A percentile compares a stretch with the other conserved stretches of the same genome.
Conservation (phyloP, 2,113 vertebrate species). For the Phyllostomus discolor region DNA sequence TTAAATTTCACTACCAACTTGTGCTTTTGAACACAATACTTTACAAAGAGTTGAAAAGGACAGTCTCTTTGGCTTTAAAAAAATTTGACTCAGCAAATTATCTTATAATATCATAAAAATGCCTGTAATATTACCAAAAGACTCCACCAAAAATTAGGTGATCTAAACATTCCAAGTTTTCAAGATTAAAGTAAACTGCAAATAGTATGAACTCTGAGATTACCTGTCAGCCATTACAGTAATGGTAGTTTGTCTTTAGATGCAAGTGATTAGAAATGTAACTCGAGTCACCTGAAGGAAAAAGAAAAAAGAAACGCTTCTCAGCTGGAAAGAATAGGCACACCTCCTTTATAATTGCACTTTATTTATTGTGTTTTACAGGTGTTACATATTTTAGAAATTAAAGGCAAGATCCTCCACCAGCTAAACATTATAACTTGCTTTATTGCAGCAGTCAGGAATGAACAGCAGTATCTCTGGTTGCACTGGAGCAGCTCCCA, state of each 20-base stretch:
- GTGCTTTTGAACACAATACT: neutral
- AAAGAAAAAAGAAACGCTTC: neutral
- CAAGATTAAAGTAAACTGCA: neutral
- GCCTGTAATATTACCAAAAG: neutral
- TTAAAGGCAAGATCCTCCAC: neutral
- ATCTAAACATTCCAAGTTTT: neutral
- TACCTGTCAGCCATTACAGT: neutral
- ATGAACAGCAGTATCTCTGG: neutral
- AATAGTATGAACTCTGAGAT: neutral
- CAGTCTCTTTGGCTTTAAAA: neutral
- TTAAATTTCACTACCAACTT: neutral
- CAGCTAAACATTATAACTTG: neutral
- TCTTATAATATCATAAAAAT: neutral
- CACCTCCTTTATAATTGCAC: neutral
- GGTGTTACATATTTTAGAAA: neutral
- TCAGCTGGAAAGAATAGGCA: neutral
- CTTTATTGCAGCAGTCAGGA: neutral
- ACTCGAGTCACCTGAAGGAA: neutral
- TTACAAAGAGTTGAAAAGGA: neutral
- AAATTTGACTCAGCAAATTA: neutral
- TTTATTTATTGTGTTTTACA: neutral
- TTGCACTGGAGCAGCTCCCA: neutral
- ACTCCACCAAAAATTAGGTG: neutral
- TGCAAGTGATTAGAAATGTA: neutral
- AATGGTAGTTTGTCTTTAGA: neutral